Conservation (phyloP, 2,888 invertebrate genomes). For the Scaptomyza caliginosa region DNA sequence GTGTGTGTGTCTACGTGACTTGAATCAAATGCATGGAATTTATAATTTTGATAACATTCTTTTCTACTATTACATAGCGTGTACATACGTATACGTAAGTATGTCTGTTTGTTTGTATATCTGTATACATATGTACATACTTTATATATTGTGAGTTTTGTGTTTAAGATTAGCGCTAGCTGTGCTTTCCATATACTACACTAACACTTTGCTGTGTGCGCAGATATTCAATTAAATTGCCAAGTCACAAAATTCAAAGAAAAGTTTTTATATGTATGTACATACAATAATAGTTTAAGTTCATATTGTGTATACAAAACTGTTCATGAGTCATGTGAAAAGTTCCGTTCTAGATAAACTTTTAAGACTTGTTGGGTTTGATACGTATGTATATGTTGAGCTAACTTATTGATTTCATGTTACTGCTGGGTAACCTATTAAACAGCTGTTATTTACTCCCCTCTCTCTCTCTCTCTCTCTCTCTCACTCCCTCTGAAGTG, state of each 20-base stretch:
- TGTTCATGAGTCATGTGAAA: conserved; percentile 5
- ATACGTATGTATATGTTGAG: no score
- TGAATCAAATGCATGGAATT: conserved; percentile 33
- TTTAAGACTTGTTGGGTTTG: no score
- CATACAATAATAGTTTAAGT: not conserved
- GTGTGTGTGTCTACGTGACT: conserved; percentile 33
- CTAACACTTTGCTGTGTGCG: not conserved
- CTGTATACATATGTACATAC: not conserved
- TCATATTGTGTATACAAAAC: not conserved
- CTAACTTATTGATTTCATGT: not conserved
- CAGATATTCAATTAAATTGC: conserved; percentile 29
- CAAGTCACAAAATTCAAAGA: no score
- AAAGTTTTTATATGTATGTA: no score
- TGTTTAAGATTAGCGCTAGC: conserved; percentile 1
- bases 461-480: not conserved
- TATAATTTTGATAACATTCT: conserved; percentile 45
- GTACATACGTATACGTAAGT: conserved; percentile 1
- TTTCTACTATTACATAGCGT: conserved; percentile 13
- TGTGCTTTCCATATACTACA: not conserved
- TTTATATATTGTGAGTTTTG: conserved; percentile 1
- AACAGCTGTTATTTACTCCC: not conserved
- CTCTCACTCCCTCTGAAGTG: not conserved
- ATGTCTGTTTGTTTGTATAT: not conserved
- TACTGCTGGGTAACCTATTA: not conserved
- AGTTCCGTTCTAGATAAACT: not conserved